A percentile compares a stretch with the other conserved stretches of the same genome.
Conservation (phyloP, 2,888 invertebrate genomes). For the Eristalis pertinax region DNA sequence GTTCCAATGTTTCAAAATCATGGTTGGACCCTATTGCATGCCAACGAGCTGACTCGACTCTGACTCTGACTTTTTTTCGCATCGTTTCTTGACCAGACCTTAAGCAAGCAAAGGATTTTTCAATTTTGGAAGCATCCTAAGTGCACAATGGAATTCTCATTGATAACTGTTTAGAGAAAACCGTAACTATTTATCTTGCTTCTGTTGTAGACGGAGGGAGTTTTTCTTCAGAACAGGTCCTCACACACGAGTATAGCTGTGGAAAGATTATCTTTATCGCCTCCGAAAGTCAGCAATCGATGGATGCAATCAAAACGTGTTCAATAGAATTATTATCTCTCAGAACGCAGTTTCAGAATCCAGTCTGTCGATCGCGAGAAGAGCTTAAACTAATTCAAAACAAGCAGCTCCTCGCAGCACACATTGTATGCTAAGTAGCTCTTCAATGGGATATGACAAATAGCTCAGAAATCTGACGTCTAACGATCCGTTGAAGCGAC, state of each 20-base stretch:
- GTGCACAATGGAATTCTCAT: too few relatives aligned
- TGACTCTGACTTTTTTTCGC: too few relatives aligned
- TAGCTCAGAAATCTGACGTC: slow-evolving; percentile 49
- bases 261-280: neutral
- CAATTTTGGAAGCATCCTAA: too few relatives aligned
- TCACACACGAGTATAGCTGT: neutral
- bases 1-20: too few relatives aligned
- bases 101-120: too few relatives aligned
- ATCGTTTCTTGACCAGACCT: too few relatives aligned
- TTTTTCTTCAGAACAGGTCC: too few relatives aligned
- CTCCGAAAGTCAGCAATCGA: neutral
- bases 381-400: neutral
- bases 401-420: neutral
- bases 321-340: neutral
- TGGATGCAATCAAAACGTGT: neutral
- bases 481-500: slow-evolving; percentile 43
- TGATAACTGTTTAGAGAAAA: too few relatives aligned
- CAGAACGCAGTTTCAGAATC: neutral
- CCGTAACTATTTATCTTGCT: too few relatives aligned
- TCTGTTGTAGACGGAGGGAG: too few relatives aligned
- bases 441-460: slow-evolving; percentile 50
- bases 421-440: slow-evolving; percentile 18
- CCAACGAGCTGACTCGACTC: too few relatives aligned
- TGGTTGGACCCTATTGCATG: too few relatives aligned
- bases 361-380: neutral